phyloP scores from a whole-genome alignment of 53 echinoderm and acorn worm species.

The Patiria pectinifera region DNA sequence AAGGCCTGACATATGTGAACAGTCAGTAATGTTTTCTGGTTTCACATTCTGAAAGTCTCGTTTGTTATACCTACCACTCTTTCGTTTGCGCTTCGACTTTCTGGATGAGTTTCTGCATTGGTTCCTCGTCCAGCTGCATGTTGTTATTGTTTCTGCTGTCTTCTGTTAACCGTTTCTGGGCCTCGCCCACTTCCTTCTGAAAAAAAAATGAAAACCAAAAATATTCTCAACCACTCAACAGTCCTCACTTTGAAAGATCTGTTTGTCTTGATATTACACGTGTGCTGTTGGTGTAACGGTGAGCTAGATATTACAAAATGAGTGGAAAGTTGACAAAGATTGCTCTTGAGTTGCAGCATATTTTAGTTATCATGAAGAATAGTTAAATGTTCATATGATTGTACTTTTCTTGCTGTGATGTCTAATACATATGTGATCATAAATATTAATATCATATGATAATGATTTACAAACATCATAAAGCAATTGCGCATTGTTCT shows the following conservation, averaged over 20 bases:
- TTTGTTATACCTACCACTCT: constrained; percentile 5
- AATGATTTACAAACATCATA: too few species aligned
- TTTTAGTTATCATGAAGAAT: not conserved
- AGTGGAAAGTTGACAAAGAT: not conserved
- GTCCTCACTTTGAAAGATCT: not conserved
- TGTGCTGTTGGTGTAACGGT: not conserved
- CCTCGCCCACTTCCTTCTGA: not conserved
- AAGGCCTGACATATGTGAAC: not conserved
- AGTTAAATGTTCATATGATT: not conserved
- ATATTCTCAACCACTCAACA: not conserved
- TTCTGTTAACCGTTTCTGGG: not conserved
- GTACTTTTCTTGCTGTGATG: not conserved
- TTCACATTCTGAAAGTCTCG: not conserved
- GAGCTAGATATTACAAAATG: not conserved
- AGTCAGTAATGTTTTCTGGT: not conserved
- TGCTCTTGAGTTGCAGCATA: not conserved
- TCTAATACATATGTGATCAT: too few species aligned
- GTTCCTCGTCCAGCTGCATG: not conserved
- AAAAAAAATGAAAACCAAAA: constrained; percentile 4
- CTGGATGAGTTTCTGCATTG: not conserved
- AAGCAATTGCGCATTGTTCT: too few species aligned
- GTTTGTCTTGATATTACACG: not conserved
- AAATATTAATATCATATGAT: too few species aligned
- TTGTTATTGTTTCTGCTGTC: constrained; percentile 45
- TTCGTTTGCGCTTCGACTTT: constrained; percentile 11